Evolutionary conservation across 1,140 invertebrate genomes (phyloP).

Genomic region (Penaeus indicus): DNA sequence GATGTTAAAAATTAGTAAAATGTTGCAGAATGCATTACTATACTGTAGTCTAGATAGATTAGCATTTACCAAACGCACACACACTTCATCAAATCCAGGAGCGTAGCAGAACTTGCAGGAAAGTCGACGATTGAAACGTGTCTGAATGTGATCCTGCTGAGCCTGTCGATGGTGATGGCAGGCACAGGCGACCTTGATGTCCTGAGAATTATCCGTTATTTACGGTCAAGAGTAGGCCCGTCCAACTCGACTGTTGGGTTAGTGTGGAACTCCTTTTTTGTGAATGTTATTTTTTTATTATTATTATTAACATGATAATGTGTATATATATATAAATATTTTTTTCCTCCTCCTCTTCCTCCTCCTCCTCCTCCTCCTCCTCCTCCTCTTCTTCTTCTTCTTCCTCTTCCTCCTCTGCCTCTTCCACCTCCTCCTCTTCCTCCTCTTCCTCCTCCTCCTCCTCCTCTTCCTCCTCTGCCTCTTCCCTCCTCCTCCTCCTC

Average conservation of each 20-base stretch:
- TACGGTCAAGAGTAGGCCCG: slow-evolving; percentile 78
- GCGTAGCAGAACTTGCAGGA: slow-evolving; percentile 86
- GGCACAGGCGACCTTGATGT: slow-evolving; percentile 92
- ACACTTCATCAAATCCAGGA: slow-evolving; percentile 17
- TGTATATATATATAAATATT: too few relatives aligned
- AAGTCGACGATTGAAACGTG: slow-evolving; percentile 91
- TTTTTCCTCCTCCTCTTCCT: too few relatives aligned
- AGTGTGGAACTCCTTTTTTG: neutral
- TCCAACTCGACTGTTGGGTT: slow-evolving; percentile 69
- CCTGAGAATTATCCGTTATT: slow-evolving; percentile 85
- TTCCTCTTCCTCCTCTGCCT: too few relatives aligned
- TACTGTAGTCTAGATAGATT: neutral
- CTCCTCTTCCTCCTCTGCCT: too few relatives aligned
- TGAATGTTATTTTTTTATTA: neutral
- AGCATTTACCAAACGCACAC: neutral
- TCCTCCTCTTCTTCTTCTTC: too few relatives aligned
- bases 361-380: too few relatives aligned
- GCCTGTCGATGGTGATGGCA: slow-evolving; percentile 90
- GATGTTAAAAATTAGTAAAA: too few relatives aligned
- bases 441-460: too few relatives aligned
- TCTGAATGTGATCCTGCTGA: slow-evolving; percentile 85
- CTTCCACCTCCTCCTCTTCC: too few relatives aligned
- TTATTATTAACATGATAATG: neutral
- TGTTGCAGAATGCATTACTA: too few relatives aligned
- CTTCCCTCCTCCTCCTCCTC: too few relatives aligned